Evolutionary conservation across 2,888 invertebrate species (phyloP).

Genomic region (Stenotaenia linearis): DNA sequence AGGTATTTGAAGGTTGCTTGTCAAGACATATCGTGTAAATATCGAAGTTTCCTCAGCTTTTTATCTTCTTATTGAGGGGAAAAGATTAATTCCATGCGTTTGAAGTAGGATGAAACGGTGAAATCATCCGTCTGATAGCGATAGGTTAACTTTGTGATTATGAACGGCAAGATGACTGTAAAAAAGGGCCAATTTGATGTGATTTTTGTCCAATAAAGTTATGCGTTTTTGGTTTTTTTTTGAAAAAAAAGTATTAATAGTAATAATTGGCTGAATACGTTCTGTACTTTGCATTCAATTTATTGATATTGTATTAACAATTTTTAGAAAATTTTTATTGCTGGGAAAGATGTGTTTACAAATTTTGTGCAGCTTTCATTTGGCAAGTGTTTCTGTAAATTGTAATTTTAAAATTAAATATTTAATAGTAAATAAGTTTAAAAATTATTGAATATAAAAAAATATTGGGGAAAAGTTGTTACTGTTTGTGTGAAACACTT

Average conservation of each 20-base stretch:
- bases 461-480: background rate
- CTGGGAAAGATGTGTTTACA: background rate
- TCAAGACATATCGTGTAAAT: slow-evolving; percentile 31
- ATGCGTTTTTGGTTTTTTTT: background rate
- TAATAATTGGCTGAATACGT: background rate
- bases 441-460: background rate
- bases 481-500: background rate
- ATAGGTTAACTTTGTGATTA: background rate
- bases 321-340: background rate
- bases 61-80: background rate
- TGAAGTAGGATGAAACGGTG: background rate
- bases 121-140: background rate
- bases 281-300: background rate
- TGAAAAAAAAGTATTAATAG: background rate
- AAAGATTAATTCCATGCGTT: background rate
- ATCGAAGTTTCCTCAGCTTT: slow-evolving; percentile 12
- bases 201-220: background rate
- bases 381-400: background rate
- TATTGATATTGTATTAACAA: background rate
- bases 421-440: background rate
- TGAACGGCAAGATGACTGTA: background rate
- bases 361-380: background rate
- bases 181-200: background rate
- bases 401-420: background rate
- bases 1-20: background rate